phyloP scores from a whole-genome alignment of 1,140 invertebrate species.

The Phymastichus coffea region DNA sequence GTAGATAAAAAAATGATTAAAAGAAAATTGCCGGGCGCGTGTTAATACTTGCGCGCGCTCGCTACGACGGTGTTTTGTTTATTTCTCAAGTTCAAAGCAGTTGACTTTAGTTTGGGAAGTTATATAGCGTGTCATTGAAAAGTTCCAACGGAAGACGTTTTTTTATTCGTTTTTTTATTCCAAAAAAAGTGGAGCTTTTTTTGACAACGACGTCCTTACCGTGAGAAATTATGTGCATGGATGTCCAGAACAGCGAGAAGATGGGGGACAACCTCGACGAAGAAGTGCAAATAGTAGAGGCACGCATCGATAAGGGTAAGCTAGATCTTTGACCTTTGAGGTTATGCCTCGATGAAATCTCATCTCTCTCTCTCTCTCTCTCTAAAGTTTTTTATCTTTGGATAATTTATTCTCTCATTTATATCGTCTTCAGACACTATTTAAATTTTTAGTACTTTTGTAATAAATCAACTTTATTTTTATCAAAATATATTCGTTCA shows the following conservation, averaged over 20 bases:
- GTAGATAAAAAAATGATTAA: too few relatives aligned
- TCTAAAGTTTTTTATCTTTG: too few relatives aligned
- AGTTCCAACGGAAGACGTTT: too few relatives aligned
- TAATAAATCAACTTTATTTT: too few relatives aligned
- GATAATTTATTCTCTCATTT: neutral
- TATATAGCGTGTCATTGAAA: too few relatives aligned
- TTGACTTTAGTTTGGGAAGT: too few relatives aligned
- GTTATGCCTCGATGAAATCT: neutral
- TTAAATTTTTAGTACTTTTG: too few relatives aligned
- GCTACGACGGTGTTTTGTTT: neutral
- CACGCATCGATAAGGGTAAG: conserved; percentile 49
- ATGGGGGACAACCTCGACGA: conserved; percentile 52
- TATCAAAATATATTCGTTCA: too few relatives aligned
- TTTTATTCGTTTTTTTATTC: too few relatives aligned
- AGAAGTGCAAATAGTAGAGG: conserved; percentile 52
- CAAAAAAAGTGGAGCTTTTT: too few relatives aligned
- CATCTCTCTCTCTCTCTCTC: neutral
- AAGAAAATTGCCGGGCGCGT: too few relatives aligned
- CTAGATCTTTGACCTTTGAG: neutral
- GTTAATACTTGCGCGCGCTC: neutral
- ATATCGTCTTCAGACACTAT: neutral
- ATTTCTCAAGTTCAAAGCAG: too few relatives aligned
- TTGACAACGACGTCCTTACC: conserved; percentile 18
- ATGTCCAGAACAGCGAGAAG: conserved; percentile 51
- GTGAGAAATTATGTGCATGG: conserved; percentile 54